Conservation (phyloP, 2,888 invertebrate genomes). For the Lasioglossum figueresi region DNA sequence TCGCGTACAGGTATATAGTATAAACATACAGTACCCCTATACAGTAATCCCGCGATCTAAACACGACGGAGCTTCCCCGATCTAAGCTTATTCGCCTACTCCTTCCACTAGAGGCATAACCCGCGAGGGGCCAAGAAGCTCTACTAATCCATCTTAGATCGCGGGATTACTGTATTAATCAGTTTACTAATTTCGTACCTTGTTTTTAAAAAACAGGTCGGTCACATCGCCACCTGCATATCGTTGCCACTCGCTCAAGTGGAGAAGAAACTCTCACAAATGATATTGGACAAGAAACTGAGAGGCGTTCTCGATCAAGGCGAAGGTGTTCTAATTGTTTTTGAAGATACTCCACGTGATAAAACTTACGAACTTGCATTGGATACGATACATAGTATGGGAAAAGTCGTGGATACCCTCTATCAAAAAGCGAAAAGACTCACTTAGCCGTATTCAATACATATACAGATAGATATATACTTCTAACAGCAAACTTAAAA, state of each 20-base stretch:
- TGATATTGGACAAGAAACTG: slow-evolving; percentile 99
- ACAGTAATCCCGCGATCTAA: too few relatives aligned
- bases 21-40: neutral
- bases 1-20: slow-evolving; percentile 90
- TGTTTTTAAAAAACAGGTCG: slow-evolving; percentile 84
- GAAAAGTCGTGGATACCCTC: slow-evolving; percentile 99
- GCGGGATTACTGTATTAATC: neutral
- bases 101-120: too few relatives aligned
- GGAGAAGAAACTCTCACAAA: slow-evolving; percentile 99
- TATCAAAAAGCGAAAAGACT: slow-evolving; percentile 99
- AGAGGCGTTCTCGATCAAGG: slow-evolving; percentile 99
- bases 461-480: slow-evolving; percentile 67
- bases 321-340: slow-evolving; percentile 98
- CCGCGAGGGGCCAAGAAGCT: too few relatives aligned
- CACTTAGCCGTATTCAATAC: slow-evolving; percentile 87
- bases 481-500: slow-evolving; percentile 74
- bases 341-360: slow-evolving; percentile 97
- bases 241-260: slow-evolving; percentile 95
- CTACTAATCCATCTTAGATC: too few relatives aligned
- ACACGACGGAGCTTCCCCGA: too few relatives aligned
- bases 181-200: neutral
- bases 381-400: slow-evolving; percentile 99
- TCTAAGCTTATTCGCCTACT: too few relatives aligned
- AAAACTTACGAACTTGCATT: slow-evolving; percentile 99
- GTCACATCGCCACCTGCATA: slow-evolving; percentile 96